Percentiles rank a stretch among this genome's conserved stretches.
These are phyloP conservation scores for Dorcus hopei DNA, from an alignment of 2,888 invertebrate genomes.

Conservation along the genomic window DNA sequence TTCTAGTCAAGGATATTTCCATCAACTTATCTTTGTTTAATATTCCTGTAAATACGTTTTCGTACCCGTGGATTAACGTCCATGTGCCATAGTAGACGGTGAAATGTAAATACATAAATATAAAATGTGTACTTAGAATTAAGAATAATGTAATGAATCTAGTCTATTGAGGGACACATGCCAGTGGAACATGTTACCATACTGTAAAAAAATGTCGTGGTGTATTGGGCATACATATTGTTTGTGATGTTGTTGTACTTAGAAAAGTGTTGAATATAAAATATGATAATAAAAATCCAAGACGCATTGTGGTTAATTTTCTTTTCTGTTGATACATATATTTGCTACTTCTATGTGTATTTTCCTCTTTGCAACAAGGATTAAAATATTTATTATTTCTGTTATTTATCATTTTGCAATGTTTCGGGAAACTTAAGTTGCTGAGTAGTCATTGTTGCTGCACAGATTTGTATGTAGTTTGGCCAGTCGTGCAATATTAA, in stretches of 20 bases:
- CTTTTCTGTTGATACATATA: neutral
- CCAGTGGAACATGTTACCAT: slow-evolving; percentile 33
- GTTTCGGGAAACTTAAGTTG: too few species aligned
- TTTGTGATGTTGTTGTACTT: neutral
- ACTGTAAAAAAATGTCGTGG: slow-evolving; percentile 7
- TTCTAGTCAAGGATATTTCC: neutral
- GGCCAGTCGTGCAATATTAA: too few species aligned
- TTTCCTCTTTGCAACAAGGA: too few species aligned
- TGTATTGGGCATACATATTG: neutral
- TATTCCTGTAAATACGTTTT: neutral
- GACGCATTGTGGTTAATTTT: neutral
- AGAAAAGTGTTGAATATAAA: neutral
- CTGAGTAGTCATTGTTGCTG: too few species aligned
- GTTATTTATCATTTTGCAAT: too few species aligned
- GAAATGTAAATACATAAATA: slow-evolving; percentile 8
- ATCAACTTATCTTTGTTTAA: neutral
- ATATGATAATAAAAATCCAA: neutral
- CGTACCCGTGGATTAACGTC: slow-evolving; percentile 31
- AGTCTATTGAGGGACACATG: slow-evolving; percentile 23
- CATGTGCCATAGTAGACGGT: slow-evolving; percentile 31
- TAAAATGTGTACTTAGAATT: slow-evolving; percentile 9
- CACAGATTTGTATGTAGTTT: too few species aligned
- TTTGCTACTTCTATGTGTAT: neutral
- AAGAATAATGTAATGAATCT: slow-evolving; percentile 10
- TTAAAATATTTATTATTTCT: too few species aligned